Percentiles rank a stretch among this genome's conserved stretches.
phyloP scores from a whole-genome alignment of 2,113 vertebrate species.

The Apodemus speciosus region DNA sequence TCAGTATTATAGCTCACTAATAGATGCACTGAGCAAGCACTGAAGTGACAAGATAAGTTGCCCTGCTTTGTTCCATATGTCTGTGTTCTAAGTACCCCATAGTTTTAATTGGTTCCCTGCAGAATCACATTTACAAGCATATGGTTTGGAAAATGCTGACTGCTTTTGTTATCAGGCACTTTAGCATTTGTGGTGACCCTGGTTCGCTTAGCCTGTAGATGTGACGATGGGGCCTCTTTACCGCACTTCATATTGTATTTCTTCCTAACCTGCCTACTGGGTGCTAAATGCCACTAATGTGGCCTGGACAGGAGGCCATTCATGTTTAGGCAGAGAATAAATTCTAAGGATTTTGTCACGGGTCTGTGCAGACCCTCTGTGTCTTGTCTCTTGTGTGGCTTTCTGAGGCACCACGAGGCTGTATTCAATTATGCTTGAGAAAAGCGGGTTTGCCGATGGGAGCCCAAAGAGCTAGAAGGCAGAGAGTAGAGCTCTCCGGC shows the following conservation, averaged over 20 bases:
- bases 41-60: slow-evolving; percentile 89
- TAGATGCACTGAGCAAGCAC: slow-evolving; percentile 88
- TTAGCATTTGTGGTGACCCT: slow-evolving; percentile 81
- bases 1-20: slow-evolving; percentile 80
- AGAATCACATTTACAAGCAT: slow-evolving; percentile 90
- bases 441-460: background rate
- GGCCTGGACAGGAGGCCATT: slow-evolving; percentile 16
- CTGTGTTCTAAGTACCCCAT: slow-evolving; percentile 90
- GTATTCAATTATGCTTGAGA: slow-evolving; percentile 7
- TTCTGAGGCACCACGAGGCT: slow-evolving; percentile 13
- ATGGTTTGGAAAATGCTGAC: slow-evolving; percentile 91
- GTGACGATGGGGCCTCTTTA: slow-evolving; percentile 84
- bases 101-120: slow-evolving; percentile 94
- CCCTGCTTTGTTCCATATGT: slow-evolving; percentile 90
- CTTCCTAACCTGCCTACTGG: slow-evolving; percentile 68
- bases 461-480: slow-evolving; percentile 29
- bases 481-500: slow-evolving; percentile 8
- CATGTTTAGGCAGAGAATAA: slow-evolving; percentile 27
- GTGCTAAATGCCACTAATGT: slow-evolving; percentile 65
- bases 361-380: slow-evolving; percentile 42
- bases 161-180: slow-evolving; percentile 87
- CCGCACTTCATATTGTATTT: slow-evolving; percentile 72
- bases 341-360: slow-evolving; percentile 30
- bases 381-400: background rate
- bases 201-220: slow-evolving; percentile 81